These are phyloP conservation scores for Aspidapion aeneum DNA, from an alignment of 2,888 invertebrate species.

Conservation along the genomic window DNA sequence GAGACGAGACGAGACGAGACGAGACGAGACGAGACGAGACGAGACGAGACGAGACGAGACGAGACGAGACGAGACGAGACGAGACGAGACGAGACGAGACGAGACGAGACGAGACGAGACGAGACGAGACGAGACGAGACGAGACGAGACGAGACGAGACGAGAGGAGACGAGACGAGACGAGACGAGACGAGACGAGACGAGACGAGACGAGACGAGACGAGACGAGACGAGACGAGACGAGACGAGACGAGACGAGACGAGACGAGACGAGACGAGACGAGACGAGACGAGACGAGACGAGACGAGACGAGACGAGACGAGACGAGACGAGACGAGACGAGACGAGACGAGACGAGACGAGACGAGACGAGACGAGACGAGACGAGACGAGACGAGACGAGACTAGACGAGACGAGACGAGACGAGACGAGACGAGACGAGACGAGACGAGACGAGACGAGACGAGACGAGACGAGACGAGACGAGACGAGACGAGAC, in stretches of 20 bases:
- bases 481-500: conserved; percentile 11
- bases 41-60: conserved; percentile 8
- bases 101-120: conserved; percentile 10
- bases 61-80: conserved; percentile 9
- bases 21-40: conserved; percentile 11
- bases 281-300: conserved; percentile 12
- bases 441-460: conserved; percentile 8
- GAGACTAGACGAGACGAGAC: conserved; percentile 12
- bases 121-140: conserved; percentile 12
- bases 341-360: conserved; percentile 11
- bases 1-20: conserved; percentile 10
- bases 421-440: conserved; percentile 6
- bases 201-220: conserved; percentile 13
- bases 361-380: conserved; percentile 11
- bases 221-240: conserved; percentile 11
- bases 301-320: conserved; percentile 11
- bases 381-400: conserved; percentile 13
- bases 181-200: conserved; percentile 12
- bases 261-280: conserved; percentile 12
- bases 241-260: conserved; percentile 13
- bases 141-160: conserved; percentile 14
- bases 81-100: conserved; percentile 10
- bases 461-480: conserved; percentile 7
- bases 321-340: conserved; percentile 13
- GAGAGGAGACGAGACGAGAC: conserved; percentile 13